These are phyloP conservation scores for Odocoileus virginianus DNA, from an alignment of 2,113 vertebrate species.

Conservation along the genomic window DNA sequence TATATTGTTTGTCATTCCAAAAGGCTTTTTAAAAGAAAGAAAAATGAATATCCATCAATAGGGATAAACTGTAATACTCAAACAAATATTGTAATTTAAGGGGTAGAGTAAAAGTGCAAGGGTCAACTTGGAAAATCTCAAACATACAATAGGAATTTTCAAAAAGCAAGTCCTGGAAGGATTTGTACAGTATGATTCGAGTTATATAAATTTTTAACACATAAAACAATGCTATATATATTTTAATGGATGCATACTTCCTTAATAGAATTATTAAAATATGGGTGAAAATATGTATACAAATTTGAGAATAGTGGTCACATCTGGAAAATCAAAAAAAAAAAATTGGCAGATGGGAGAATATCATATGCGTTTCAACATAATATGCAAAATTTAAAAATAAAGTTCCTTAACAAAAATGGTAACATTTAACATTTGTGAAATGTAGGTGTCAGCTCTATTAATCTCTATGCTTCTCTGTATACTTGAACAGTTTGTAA, in stretches of 20 bases:
- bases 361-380: neutral
- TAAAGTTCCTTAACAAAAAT: neutral
- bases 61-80: neutral
- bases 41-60: neutral
- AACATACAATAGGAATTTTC: neutral
- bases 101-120: neutral
- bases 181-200: neutral
- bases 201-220: neutral
- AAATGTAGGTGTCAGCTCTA: neutral
- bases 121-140: neutral
- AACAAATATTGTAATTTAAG: neutral
- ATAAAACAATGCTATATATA: neutral
- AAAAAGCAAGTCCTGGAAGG: constrained; percentile 3
- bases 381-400: neutral
- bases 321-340: neutral
- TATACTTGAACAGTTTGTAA: neutral
- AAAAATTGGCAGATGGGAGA: neutral
- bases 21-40: neutral
- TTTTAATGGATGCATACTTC: neutral
- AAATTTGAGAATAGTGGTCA: constrained; percentile 23
- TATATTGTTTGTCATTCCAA: neutral
- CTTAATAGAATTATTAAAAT: constrained; percentile 44
- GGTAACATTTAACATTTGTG: neutral
- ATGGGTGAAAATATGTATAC: neutral
- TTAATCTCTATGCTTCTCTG: neutral